phyloP scores from a whole-genome alignment of 2,797 vertebrate species.

The Lagodon rhomboides region DNA sequence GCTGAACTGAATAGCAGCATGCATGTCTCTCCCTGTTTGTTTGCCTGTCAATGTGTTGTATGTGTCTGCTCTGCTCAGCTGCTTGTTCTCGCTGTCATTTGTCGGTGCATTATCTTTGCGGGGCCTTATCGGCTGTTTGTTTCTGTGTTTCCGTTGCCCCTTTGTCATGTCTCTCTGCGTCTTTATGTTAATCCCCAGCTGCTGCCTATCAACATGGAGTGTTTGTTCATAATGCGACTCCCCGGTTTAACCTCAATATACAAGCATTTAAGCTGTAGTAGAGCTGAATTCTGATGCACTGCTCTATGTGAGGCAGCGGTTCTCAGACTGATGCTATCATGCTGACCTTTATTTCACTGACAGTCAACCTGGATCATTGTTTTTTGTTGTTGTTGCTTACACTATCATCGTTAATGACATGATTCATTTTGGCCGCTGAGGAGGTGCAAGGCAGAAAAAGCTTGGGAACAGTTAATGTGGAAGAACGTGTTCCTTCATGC shows the following conservation, averaged over 20 bases:
- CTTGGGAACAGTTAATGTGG: background rate
- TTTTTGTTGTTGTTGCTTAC: too few relatives aligned
- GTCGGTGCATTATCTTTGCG: conserved; percentile 31
- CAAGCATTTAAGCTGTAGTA: background rate
- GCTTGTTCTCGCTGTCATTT: conserved; percentile 38
- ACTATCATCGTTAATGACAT: too few relatives aligned
- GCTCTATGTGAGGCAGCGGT: background rate
- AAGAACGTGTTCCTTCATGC: background rate
- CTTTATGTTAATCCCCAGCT: conserved; percentile 53
- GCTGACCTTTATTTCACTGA: too few relatives aligned
- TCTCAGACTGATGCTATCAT: too few relatives aligned
- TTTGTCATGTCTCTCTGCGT: conserved; percentile 48
- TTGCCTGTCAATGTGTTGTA: background rate
- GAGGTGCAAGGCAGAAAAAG: too few relatives aligned
- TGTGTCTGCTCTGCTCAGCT: conserved; percentile 18
- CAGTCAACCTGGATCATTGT: too few relatives aligned
- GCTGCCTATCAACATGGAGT: conserved; percentile 41
- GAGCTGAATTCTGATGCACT: conserved; percentile 12
- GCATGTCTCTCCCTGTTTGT: background rate
- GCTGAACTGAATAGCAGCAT: background rate
- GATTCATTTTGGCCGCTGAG: too few relatives aligned
- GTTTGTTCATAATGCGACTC: conserved; percentile 25
- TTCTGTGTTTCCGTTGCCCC: conserved; percentile 27
- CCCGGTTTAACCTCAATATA: conserved; percentile 17
- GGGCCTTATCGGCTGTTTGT: conserved; percentile 57